These are phyloP conservation scores for Drosophila sp. DNA, from an alignment of 1,140 invertebrate species.

Conservation along the genomic window DNA sequence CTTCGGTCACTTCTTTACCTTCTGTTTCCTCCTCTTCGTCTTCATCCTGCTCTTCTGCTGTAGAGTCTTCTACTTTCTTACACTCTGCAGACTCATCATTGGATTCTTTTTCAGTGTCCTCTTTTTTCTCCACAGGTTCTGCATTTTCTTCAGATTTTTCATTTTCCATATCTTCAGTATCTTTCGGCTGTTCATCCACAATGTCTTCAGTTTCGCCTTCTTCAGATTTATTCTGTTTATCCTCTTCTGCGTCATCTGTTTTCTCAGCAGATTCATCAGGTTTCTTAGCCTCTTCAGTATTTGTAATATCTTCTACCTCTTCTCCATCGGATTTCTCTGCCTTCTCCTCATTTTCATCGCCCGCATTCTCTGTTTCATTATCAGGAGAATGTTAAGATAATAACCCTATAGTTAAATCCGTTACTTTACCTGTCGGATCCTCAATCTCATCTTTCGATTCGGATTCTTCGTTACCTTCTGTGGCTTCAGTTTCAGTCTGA, in stretches of 20 bases:
- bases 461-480: slow-evolving; percentile 48
- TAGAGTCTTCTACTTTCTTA: background rate
- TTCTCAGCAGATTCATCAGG: slow-evolving; percentile 8
- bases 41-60: background rate
- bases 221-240: slow-evolving; percentile 7
- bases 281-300: slow-evolving; percentile 19
- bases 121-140: background rate
- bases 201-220: slow-evolving; percentile 4
- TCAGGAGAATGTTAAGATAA: slow-evolving; percentile 43
- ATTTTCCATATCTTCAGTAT: slow-evolving; percentile 13
- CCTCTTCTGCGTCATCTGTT: slow-evolving; percentile 17
- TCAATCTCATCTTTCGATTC: slow-evolving; percentile 49
- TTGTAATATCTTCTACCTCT: slow-evolving; percentile 1
- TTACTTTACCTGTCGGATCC: slow-evolving; percentile 65
- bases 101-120: slow-evolving; percentile 23
- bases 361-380: slow-evolving; percentile 40
- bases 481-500: slow-evolving; percentile 62
- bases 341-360: slow-evolving; percentile 21
- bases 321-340: slow-evolving; percentile 13
- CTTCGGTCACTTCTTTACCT: background rate
- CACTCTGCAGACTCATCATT: slow-evolving; percentile 7
- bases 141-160: background rate
- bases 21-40: slow-evolving; percentile 12
- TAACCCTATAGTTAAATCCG: background rate
- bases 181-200: slow-evolving; percentile 5